phyloP scores from a whole-genome alignment of 2,113 vertebrate species.

The Typhlomys cinereus region DNA sequence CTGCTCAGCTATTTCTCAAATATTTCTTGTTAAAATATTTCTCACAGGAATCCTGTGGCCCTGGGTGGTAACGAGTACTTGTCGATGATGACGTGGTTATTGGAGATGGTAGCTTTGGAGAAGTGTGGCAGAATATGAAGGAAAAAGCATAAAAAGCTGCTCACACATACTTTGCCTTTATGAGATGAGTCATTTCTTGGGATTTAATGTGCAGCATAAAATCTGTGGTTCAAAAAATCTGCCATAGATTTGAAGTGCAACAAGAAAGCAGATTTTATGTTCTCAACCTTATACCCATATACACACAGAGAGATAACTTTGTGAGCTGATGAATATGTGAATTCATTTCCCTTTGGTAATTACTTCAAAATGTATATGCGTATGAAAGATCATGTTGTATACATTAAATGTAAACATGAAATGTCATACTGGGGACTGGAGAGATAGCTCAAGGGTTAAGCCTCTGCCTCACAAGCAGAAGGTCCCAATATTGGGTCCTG shows the following conservation, averaged over 20 bases:
- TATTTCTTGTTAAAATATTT: conserved; percentile 20
- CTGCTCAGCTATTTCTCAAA: background rate
- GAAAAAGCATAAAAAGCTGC: background rate
- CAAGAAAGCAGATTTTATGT: no score
- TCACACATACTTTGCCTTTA: background rate
- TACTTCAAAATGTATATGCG: background rate
- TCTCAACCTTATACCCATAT: no score
- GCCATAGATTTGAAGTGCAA: background rate
- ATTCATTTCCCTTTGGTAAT: no score
- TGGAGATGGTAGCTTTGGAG: background rate
- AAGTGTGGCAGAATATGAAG: background rate
- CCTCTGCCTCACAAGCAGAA: no score
- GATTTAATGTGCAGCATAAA: background rate
- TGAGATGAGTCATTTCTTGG: background rate
- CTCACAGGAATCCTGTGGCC: background rate
- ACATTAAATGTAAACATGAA: background rate
- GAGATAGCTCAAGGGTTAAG: no score
- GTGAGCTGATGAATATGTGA: no score
- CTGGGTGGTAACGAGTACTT: background rate
- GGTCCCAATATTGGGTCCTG: no score
- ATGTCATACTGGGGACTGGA: no score
- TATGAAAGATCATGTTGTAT: no score
- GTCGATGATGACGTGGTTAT: background rate
- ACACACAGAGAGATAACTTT: no score
- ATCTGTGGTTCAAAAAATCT: background rate